phyloP scores from a whole-genome alignment of 2,888 invertebrate genomes.

The Ctenicera cuprea region DNA sequence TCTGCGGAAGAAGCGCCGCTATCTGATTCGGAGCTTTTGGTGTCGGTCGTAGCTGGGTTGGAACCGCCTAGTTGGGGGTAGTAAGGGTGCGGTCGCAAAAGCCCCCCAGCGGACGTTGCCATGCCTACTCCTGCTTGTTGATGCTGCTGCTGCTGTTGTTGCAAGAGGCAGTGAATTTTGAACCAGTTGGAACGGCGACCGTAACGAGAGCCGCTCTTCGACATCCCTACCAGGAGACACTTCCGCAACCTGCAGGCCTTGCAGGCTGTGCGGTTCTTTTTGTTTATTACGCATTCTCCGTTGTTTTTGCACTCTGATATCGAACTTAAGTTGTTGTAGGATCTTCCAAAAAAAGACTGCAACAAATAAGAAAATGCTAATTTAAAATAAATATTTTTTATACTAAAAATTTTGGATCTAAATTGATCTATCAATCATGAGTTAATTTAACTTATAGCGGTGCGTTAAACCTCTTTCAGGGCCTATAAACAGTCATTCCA shows the following conservation, averaged over 20 bases:
- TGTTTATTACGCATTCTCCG: conserved; percentile 92
- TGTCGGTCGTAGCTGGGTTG: conserved; percentile 66
- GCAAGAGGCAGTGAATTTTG: conserved; percentile 92
- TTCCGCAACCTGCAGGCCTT: conserved; percentile 92
- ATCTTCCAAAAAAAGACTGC: conserved; percentile 94
- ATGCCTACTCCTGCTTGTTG: conserved; percentile 63
- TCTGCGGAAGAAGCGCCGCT: conserved; percentile 88
- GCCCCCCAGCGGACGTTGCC: conserved; percentile 56
- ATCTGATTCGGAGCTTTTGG: conserved; percentile 80
- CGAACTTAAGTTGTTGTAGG: conserved; percentile 92
- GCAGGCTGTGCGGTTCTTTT: conserved; percentile 94
- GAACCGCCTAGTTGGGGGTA: conserved; percentile 62
- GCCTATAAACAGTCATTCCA: too few relatives aligned
- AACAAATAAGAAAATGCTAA: conserved; percentile 71
- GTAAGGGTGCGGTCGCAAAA: conserved; percentile 68
- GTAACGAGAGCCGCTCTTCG: conserved; percentile 92
- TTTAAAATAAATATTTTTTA: conserved; percentile 4
- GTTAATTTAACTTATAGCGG: too few relatives aligned
- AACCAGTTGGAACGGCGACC: conserved; percentile 95
- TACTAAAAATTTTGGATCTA: too few relatives aligned
- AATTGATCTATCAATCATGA: too few relatives aligned
- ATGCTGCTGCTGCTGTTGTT: conserved; percentile 85
- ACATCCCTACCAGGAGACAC: conserved; percentile 93
- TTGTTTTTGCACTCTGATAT: conserved; percentile 95
- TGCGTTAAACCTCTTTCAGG: too few relatives aligned